Conservation (phyloP, 2,797 vertebrate species). For the Siniperca undulata region DNA sequence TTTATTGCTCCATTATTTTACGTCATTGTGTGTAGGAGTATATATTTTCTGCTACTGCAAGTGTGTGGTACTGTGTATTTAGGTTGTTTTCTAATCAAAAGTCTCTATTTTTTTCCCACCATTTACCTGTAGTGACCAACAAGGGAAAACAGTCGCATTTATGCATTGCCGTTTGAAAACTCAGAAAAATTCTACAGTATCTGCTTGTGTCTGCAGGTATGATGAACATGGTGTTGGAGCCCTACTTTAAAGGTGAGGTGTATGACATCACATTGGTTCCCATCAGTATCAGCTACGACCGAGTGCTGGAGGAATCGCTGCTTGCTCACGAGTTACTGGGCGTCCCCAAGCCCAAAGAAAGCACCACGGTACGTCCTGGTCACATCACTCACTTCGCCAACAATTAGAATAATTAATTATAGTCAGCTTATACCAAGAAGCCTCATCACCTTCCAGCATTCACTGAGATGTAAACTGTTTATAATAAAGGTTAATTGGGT, state of each 20-base stretch:
- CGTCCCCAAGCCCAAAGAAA: slow-evolving; percentile 95
- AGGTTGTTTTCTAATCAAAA: not conserved
- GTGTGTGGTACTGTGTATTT: not conserved
- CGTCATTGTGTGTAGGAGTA: not conserved
- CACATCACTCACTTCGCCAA: not conserved
- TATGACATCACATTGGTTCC: slow-evolving; percentile 94
- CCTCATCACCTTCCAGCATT: not conserved
- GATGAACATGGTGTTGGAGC: slow-evolving; percentile 96
- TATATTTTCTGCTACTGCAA: not conserved
- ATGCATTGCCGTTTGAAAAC: not conserved
- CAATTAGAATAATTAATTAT: not conserved
- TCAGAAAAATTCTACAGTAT: not conserved
- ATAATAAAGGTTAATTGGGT: not conserved
- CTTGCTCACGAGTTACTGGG: slow-evolving; percentile 94
- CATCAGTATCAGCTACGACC: slow-evolving; percentile 96
- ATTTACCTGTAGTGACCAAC: not conserved
- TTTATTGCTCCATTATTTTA: not conserved
- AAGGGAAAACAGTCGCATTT: not conserved
- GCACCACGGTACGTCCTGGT: slow-evolving; percentile 85
- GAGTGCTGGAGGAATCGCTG: slow-evolving; percentile 94
- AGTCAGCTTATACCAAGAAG: not conserved
- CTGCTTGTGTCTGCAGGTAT: slow-evolving; percentile 87
- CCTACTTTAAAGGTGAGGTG: slow-evolving; percentile 95
- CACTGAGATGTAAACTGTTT: not conserved
- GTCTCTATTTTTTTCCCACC: no score